Conservation (phyloP, 1,140 invertebrate species). For the Drosophila parabipectinata region DNA sequence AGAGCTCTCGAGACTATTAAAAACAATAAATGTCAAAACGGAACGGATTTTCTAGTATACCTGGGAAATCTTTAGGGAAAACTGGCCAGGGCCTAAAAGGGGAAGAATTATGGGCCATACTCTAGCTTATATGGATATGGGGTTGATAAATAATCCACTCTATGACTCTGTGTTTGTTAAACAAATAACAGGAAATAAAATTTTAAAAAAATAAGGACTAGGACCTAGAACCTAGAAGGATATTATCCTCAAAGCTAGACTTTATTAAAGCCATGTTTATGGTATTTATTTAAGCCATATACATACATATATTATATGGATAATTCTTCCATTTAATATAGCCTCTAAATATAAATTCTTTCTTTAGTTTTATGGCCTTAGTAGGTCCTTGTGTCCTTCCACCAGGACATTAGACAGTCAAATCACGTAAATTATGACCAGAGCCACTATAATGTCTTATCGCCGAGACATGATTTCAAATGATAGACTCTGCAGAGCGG, state of each 20-base stretch:
- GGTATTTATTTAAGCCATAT: no score
- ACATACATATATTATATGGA: no score
- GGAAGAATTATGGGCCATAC: constrained; percentile 22
- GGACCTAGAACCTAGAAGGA: neutral
- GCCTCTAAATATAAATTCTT: constrained; percentile 27
- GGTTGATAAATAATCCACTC: constrained; percentile 24
- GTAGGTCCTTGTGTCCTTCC: constrained; percentile 16
- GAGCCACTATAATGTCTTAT: constrained; percentile 76
- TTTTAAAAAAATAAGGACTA: constrained; percentile 13
- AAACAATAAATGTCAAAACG: constrained; percentile 79
- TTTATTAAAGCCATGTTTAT: no score
- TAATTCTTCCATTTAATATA: constrained; percentile 18
- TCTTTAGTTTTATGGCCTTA: constrained; percentile 24
- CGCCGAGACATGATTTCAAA: constrained; percentile 76
- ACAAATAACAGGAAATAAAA: constrained; percentile 22
- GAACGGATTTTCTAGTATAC: constrained; percentile 49
- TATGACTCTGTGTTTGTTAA: neutral
- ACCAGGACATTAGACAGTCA: constrained; percentile 59
- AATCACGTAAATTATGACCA: constrained; percentile 81
- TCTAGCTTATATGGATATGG: constrained; percentile 12
- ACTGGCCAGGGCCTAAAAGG: constrained; percentile 35
- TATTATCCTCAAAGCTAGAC: neutral
- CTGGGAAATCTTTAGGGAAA: constrained; percentile 30
- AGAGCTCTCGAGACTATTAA: constrained; percentile 64
- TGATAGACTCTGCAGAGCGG: constrained; percentile 68